Base-by-base conservation (phyloP, 2,888 invertebrate species). In the Hemaris fuciformis region DNA sequence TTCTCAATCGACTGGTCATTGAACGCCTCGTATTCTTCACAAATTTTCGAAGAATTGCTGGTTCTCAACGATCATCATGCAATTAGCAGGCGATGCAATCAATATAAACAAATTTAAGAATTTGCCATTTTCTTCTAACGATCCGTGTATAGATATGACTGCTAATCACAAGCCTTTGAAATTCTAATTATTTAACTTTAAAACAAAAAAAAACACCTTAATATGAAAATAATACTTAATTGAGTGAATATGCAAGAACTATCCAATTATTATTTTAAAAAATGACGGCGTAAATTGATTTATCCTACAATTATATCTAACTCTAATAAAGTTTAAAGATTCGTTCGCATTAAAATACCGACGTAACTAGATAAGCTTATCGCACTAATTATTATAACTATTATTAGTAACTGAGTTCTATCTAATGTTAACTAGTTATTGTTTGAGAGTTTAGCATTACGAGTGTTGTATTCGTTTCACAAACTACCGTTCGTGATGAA, bases 361-460 rank as follows among this genome's bases (percentile, higher is more conserved):
- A 53, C 8, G 41, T 75, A 78, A 76, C 79, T 81, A 69, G 71
- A 76, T 80, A 80, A 73, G 53, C 82, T 86, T 85, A 87, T 77
- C 69, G 69, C 77, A 68, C 79, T 85, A 85, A 76, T 75, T 74
- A 72, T 76, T 78, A 78, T 73, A 76, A 70, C 78, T 81, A 80
- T 83, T 81, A 74, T n/a, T n/a, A 73, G 75, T 81, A 84, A 83
- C 75, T 72, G 71, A 77, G 78, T 67, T 69, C 69, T 80, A 81
- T 74, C 75, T 78, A 79, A 65, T 71, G 69, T 71, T 76, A 79
- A 68, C 79, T 81, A 84, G 70, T 82, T 79, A 84, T 81, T 81
- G 76, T 81, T 73, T 70, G 70, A 70, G 62, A 69, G 68, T 72
- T 22, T 38, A 45, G 46, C 15, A 34, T 57, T 38, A 46, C 45